Evolutionary conservation across 2,888 invertebrate species (phyloP).

Genomic region (Strigamia crassipes): DNA sequence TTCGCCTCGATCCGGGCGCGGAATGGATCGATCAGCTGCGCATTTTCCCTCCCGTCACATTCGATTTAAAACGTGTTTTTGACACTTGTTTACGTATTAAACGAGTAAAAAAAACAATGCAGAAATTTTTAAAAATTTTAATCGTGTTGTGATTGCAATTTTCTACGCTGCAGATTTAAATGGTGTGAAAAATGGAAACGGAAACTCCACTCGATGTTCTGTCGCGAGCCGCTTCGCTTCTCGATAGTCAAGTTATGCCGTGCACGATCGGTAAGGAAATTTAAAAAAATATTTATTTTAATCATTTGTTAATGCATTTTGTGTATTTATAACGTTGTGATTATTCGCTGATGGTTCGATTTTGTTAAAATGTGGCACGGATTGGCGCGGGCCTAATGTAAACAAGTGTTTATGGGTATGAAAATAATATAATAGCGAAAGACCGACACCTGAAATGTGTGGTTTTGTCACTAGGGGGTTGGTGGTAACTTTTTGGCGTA

Average conservation of each 20-base stretch:
- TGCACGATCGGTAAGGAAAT: background rate
- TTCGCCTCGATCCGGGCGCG: background rate
- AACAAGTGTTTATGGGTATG: background rate
- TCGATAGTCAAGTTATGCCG: conserved; percentile 62
- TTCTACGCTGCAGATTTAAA: background rate
- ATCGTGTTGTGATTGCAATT: no score
- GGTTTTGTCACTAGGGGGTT: no score
- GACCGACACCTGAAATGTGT: no score
- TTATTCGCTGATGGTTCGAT: no score
- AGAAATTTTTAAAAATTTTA: background rate
- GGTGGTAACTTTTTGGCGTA: no score
- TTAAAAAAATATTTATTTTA: no score
- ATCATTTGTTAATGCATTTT: no score
- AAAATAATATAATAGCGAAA: background rate
- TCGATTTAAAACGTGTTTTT: conserved; percentile 7
- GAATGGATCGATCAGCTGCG: conserved; percentile 11
- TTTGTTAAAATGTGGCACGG: no score
- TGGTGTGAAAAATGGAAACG: conserved; percentile 50
- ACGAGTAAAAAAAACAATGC: background rate
- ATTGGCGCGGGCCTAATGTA: background rate
- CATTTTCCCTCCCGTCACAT: background rate
- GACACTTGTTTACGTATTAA: background rate
- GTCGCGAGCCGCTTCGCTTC: conserved; percentile 86
- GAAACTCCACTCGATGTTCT: conserved; percentile 85
- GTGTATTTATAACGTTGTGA: no score